Percentiles rank a stretch among this genome's conserved stretches.
phyloP scores from a whole-genome alignment of 2,797 vertebrate genomes.

The Petrocephalus sullivani region DNA sequence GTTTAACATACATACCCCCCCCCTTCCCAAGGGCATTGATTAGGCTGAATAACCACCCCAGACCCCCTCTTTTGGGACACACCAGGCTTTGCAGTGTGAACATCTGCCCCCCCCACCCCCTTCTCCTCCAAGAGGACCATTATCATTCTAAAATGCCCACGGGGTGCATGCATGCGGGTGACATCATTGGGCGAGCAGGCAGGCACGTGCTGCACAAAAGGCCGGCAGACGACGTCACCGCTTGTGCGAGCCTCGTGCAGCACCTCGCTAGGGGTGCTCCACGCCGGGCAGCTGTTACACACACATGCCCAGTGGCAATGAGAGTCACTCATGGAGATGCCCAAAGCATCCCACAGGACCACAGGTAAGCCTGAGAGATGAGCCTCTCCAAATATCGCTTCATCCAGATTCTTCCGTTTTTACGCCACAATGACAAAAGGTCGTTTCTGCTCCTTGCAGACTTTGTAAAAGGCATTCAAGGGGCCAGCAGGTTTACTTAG shows the following conservation, averaged over 20 bases:
- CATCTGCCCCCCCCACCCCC: not conserved
- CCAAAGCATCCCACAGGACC: not conserved
- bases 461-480: no score
- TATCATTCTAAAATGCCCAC: not conserved
- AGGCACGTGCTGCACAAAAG: not conserved
- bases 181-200: not conserved
- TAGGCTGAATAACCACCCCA: not conserved
- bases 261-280: not conserved
- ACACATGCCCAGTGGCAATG: not conserved
- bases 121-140: not conserved
- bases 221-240: not conserved
- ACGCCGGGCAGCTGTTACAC: not conserved
- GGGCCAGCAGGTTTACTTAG: not conserved
- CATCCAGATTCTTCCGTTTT: not conserved
- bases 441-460: not conserved
- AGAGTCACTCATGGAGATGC: not conserved
- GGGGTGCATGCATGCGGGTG: not conserved
- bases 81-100: not conserved
- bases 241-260: not conserved
- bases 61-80: not conserved
- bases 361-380: not conserved
- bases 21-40: slow-evolving; percentile 3
- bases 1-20: not conserved
- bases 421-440: not conserved
- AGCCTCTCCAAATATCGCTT: not conserved